These are phyloP conservation scores for Neoitamus cyanurus DNA, from an alignment of 2,888 invertebrate species.

Conservation along the genomic window DNA sequence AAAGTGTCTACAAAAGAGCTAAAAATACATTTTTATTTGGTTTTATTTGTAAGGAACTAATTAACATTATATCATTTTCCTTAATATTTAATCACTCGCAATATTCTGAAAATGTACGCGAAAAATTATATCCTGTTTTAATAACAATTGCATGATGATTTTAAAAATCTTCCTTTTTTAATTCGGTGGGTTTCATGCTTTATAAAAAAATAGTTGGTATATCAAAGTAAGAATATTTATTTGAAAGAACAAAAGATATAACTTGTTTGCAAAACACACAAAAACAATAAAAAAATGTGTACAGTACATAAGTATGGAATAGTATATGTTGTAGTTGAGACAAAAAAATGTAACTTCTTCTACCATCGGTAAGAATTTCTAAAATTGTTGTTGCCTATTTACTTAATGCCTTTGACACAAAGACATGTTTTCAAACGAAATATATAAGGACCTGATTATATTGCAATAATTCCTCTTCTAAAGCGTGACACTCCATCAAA, in stretches of 20 bases:
- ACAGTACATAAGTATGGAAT: no score
- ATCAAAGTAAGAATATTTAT: background rate
- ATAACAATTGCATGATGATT: background rate
- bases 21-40: slow-evolving; percentile 14
- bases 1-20: slow-evolving; percentile 29
- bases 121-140: background rate
- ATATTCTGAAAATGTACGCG: slow-evolving; percentile 49
- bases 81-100: background rate
- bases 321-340: no score
- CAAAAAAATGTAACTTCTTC: no score
- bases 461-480: no score
- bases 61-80: background rate
- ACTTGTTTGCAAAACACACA: background rate
- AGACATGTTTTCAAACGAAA: no score
- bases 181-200: slow-evolving; percentile 26
- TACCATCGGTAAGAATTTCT: no score
- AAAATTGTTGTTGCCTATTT: no score
- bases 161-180: slow-evolving; percentile 17
- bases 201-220: background rate
- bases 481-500: no score
- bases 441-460: no score
- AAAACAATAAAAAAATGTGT: no score
- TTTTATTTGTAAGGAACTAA: background rate
- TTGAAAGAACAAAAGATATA: background rate
- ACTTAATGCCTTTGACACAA: no score